Base-by-base conservation (phyloP, 2,888 invertebrate species). In the Ophion ventricosus region DNA sequence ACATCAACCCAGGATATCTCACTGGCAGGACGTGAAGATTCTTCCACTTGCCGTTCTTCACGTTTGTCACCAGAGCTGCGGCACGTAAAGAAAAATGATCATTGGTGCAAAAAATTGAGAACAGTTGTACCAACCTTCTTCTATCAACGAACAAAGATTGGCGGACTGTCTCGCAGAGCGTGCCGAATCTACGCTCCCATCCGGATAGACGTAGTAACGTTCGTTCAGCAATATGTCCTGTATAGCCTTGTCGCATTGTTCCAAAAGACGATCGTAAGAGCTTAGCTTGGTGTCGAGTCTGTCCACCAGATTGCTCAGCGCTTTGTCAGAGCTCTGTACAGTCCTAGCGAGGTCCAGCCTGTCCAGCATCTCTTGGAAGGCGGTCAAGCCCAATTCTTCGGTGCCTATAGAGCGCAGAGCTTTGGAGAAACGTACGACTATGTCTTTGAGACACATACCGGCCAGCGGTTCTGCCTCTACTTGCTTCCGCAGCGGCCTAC, bases 371-470 rank as follows among this genome's bases (percentile, higher is more conserved):
- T 88, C 89, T 80, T 93, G 92, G 66, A 93, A 93, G 1, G 89
- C 88, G 0, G 89, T 90, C 23, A 91, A 86, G 17, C 93, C 92
- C 14, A 93, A 90, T 73, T 93, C 93, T 17, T 92, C 91, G 35
- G 92, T 90, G 26, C 89, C 89, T 23, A 92, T 81, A 1, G 86
- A 85, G 8, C 87, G 81, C 14, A 90, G 81, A 5, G 88, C 87
- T 77, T 90, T 90, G 1, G 93, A 93, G 23, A 93, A 79, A 20
- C 89, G 89, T n/a, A 87, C 63, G 3, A 92, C 91, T 56, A 92
- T 91, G 63, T 93, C 92, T 72, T 91, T 89, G n/a, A 93, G 85
- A 78, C 93, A 93, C 81, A 90, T 91, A 40, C 93, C 93, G 59
- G 89, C 90, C 11, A 93, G 82, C 14, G 93, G 91, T 78, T 90